Evolutionary conservation across 1,140 invertebrate species (phyloP).

Genomic region (Bombus soroeensis): DNA sequence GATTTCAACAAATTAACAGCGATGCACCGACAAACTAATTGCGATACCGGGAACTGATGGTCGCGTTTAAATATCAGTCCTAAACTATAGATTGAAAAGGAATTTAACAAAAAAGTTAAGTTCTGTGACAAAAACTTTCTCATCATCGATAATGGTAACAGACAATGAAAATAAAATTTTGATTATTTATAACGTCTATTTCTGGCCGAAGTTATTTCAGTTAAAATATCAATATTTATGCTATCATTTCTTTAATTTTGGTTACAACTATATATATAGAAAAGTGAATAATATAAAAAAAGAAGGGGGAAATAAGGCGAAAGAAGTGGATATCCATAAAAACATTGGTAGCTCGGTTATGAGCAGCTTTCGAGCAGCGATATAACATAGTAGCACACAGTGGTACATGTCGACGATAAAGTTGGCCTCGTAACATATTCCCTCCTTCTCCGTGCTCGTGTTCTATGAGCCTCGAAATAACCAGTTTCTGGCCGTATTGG

Average conservation of each 20-base stretch:
- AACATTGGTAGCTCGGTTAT: neutral
- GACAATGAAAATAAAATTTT: neutral
- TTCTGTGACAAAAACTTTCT: neutral
- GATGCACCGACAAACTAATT: neutral
- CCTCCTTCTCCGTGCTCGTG: slow-evolving; percentile 20
- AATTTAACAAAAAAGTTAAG: no score
- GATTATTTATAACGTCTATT: neutral
- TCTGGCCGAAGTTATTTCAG: neutral
- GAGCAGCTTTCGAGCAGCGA: neutral
- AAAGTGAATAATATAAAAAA: neutral
- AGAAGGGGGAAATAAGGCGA: no score
- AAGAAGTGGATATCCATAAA: slow-evolving; percentile 13
- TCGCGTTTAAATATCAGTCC: neutral
- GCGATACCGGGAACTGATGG: neutral
- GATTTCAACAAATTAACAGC: neutral
- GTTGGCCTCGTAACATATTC: slow-evolving; percentile 58
- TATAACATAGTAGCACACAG: slow-evolving; percentile 24
- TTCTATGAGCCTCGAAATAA: slow-evolving; percentile 58
- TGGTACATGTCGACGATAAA: slow-evolving; percentile 48
- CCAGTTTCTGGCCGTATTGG: slow-evolving; percentile 41
- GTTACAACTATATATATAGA: no score
- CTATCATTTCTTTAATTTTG: no score
- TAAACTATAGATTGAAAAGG: neutral
- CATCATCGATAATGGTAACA: neutral
- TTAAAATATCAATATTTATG: neutral